Base-by-base conservation (phyloP, 2,113 vertebrate species). In the Seriola dumerili region DNA sequence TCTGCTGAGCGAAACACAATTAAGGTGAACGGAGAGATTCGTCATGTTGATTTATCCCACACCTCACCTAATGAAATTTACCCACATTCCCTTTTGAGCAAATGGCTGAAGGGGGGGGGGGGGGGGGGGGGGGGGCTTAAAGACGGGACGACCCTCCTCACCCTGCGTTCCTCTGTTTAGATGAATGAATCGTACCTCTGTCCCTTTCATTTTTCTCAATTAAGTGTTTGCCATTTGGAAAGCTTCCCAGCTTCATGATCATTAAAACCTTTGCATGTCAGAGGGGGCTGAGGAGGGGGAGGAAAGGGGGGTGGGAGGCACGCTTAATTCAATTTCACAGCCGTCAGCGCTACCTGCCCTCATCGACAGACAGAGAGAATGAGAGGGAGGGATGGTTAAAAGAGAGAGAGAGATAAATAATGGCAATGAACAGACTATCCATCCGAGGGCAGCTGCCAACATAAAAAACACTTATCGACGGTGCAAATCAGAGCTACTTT, bases 191-290 rank as follows among this genome's bases (percentile, higher is more conserved):
- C 70, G 36, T 72, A 64, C 67, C 52, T 46, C 67, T 89, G 88
- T 88, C 81, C 65, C 70, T 81, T 89, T 89, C 85, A 93, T 94
- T 94, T 92, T 93, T 95, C 90, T 95, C 90, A 94, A 94, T 96
- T 94, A 95, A 84, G 84, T 54, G 8, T 90, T 92, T 91, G 82
- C 89, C 65, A 87, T 93, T 93, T 94, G 92, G 92, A 91, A 79
- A 17, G 76, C 80, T 87, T 93, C 89, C 92, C 89, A 52, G 93
- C 84, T 87, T 86, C 89, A 82, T 85, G 87, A 93, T 94, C 93
- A 94, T 92, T 94, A 94, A 94, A 94, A 92, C 84, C 88, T 78
- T 69, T 74, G 76, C 85, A 77, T 92, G 88, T 90, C 83, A 84
- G 73, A 73, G 64, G 79, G 78, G 76, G 78, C 38, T 48, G 85